Evolutionary conservation across 1,140 invertebrate species (phyloP).

Genomic region (Eupristina koningsbergeri): DNA sequence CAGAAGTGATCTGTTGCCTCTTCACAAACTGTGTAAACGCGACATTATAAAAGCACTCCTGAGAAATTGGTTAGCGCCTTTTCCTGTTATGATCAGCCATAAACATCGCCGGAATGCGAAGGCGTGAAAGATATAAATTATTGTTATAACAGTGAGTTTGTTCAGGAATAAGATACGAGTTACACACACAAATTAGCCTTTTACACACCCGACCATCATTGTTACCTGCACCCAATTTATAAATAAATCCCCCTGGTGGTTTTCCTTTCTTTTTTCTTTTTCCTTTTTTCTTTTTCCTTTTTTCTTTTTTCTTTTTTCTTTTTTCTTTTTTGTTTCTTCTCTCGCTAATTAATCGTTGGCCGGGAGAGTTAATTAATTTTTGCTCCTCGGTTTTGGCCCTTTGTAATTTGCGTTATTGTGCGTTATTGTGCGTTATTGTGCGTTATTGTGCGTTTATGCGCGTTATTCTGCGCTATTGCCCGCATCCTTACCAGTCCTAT

Average conservation of each 20-base stretch:
- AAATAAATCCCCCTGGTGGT: not conserved
- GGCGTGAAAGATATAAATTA: constrained; percentile 26
- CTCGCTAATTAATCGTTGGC: no score
- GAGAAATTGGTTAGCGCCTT: constrained; percentile 39
- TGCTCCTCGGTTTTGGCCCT: no score
- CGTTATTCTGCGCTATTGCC: no score
- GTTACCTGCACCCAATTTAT: not conserved
- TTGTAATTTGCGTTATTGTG: no score
- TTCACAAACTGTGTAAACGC: constrained; percentile 12
- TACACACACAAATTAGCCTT: not conserved
- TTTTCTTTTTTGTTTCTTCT: no score
- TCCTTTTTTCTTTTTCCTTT: no score
- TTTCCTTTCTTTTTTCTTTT: no score
- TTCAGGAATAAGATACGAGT: not conserved
- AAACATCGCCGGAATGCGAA: constrained; percentile 6
- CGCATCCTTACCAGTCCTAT: no score
- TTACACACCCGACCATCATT: not conserved
- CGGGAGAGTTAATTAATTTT: no score
- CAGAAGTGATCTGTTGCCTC: constrained; percentile 16
- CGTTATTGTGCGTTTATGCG: no score
- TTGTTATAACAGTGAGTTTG: constrained; percentile 20
- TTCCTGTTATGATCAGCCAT: not conserved
- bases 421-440: no score
- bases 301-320: no score
- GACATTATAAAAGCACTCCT: constrained; percentile 23